phyloP scores from a whole-genome alignment of 2,797 vertebrate species.

The Lutjanus argentimaculatus region DNA sequence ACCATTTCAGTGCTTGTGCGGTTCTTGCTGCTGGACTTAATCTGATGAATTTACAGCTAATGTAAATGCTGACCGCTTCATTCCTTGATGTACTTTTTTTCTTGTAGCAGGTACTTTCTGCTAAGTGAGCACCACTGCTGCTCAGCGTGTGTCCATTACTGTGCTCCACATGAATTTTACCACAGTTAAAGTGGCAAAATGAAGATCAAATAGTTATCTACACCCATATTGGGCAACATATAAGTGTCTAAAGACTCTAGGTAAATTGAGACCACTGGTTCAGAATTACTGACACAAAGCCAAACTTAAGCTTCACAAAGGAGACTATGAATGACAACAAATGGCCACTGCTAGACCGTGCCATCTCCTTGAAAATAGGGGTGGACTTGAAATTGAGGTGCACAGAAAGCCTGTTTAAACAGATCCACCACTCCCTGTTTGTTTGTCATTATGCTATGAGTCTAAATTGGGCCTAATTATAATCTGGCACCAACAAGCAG shows the following conservation, averaged over 20 bases:
- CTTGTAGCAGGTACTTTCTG: background rate
- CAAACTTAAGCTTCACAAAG: background rate
- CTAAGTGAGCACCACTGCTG: background rate
- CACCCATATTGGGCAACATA: too few species aligned
- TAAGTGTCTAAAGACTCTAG: too few species aligned
- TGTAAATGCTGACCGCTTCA: constrained; percentile 21
- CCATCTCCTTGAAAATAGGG: background rate
- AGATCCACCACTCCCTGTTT: background rate
- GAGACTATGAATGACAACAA: too few species aligned
- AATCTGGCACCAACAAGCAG: background rate
- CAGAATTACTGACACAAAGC: background rate
- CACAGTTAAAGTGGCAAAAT: too few species aligned
- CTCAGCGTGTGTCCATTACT: background rate
- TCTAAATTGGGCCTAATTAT: background rate
- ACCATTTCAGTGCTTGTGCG: too few species aligned
- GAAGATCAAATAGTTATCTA: too few species aligned
- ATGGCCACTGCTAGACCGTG: background rate
- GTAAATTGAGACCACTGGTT: background rate
- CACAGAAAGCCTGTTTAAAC: background rate
- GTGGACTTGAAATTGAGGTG: too few species aligned
- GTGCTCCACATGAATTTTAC: background rate
- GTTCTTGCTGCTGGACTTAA: too few species aligned
- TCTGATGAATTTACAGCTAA: background rate
- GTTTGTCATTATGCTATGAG: background rate
- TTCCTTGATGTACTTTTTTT: background rate